Conservation (phyloP, 2,888 invertebrate species). For the Ptychoptera contaminata region DNA sequence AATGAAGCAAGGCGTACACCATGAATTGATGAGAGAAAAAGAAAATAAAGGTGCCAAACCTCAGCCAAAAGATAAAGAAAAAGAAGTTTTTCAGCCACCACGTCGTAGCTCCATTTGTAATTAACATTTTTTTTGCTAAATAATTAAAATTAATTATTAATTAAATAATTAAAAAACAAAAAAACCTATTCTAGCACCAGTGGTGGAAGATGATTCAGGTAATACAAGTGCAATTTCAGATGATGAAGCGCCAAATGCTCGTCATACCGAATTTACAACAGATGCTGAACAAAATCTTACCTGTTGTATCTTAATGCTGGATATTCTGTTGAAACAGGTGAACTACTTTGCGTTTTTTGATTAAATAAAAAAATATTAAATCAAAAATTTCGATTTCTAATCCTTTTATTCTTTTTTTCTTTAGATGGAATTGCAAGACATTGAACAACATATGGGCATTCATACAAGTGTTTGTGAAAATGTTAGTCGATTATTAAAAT, state of each 20-base stretch:
- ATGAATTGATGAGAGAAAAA: conserved; percentile 30
- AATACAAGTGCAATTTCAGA: conserved; percentile 52
- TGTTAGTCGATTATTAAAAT: conserved; percentile 54
- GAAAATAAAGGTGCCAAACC: conserved; percentile 23
- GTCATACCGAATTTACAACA: conserved; percentile 50
- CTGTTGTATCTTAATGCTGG: conserved; percentile 92
- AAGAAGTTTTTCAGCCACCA: conserved; percentile 26
- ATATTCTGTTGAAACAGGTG: conserved; percentile 88
- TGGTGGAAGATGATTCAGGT: conserved; percentile 52
- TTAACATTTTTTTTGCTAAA: conserved; percentile 14
- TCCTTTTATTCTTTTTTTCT: background rate
- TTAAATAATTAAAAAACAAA: background rate
- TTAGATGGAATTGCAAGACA: conserved; percentile 38
- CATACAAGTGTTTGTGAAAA: conserved; percentile 59
- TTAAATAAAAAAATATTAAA: conserved; percentile 23
- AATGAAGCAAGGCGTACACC: conserved; percentile 41
- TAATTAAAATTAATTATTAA: conserved; percentile 1
- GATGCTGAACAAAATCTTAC: conserved; percentile 68
- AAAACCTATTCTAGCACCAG: conserved; percentile 36
- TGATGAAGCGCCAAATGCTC: conserved; percentile 43
- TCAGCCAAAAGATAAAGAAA: conserved; percentile 23
- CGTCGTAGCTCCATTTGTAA: conserved; percentile 40
- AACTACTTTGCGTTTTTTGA: conserved; percentile 28
- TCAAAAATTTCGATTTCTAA: too few species aligned
- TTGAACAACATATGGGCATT: conserved; percentile 66